Conservation (phyloP, 2,888 invertebrate genomes). For the Drosophila percnosoma region DNA sequence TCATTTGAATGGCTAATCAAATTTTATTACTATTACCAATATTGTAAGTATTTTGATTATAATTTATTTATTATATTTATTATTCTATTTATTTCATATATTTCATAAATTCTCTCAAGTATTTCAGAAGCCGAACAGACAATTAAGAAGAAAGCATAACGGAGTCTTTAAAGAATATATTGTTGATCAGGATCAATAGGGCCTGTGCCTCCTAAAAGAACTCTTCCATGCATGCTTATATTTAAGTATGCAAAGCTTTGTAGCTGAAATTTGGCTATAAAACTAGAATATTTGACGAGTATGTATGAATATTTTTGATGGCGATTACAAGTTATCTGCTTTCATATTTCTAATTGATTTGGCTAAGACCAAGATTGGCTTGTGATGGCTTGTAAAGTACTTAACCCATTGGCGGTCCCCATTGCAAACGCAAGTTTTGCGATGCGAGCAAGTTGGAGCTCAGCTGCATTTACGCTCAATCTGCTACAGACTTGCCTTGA, state of each 20-base stretch:
- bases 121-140: background rate
- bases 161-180: too few species aligned
- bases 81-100: background rate
- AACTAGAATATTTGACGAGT: background rate
- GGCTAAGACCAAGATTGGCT: constrained; percentile 17
- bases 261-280: background rate
- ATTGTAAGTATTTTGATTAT: background rate
- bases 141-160: background rate
- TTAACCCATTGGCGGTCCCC: constrained; percentile 22
- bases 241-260: background rate
- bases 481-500: constrained; percentile 73
- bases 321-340: background rate
- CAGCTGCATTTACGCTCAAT: constrained; percentile 75
- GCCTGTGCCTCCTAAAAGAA: background rate
- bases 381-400: constrained; percentile 17
- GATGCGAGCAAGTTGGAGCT: constrained; percentile 54
- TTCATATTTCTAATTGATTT: constrained; percentile 18
- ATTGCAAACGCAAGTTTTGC: constrained; percentile 30
- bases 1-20: background rate
- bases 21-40: background rate
- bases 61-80: background rate
- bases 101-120: background rate
- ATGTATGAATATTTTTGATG: background rate
- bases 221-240: background rate
- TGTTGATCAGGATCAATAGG: background rate